Evolutionary conservation across 1,140 invertebrate species (phyloP).

Genomic region (Tetramorium alpestre): DNA sequence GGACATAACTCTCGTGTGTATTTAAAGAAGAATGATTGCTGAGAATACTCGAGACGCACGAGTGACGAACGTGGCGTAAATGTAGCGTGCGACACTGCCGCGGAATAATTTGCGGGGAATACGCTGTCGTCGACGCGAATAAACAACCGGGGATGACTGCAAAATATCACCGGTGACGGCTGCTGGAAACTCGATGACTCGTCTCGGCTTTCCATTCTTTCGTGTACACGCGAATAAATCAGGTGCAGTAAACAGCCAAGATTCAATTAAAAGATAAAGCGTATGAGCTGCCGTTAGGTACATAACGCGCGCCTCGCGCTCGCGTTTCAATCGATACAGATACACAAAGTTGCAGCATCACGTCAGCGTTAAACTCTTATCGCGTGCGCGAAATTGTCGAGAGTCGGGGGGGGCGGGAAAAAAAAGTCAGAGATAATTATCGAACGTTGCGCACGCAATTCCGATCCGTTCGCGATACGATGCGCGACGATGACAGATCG

Average conservation of each 20-base stretch:
- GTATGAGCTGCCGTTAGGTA: conserved; percentile 2
- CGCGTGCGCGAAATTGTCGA: conserved; percentile 15
- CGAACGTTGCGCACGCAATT: neutral
- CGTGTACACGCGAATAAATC: conserved; percentile 49
- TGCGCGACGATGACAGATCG: neutral
- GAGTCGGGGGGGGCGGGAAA: neutral
- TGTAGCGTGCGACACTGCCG: neutral
- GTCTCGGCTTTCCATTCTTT: conserved; percentile 45
- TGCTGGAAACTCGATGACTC: conserved; percentile 48
- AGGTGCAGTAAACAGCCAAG: conserved; percentile 54
- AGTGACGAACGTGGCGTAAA: neutral
- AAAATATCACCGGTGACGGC: conserved; percentile 43
- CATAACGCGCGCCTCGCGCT: conserved; percentile 19
- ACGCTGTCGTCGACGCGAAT: neutral
- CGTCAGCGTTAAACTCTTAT: conserved; percentile 43
- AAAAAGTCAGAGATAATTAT: conserved; percentile 17
- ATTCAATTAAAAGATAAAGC: conserved; percentile 67
- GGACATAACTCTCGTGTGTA: neutral
- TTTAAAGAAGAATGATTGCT: conserved; percentile 35
- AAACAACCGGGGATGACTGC: conserved; percentile 38
- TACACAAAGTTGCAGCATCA: conserved; percentile 41
- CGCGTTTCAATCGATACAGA: conserved; percentile 41
- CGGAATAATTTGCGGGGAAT: conserved; percentile 34
- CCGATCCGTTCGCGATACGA: too few species aligned
- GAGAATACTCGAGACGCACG: neutral